Base-by-base conservation (phyloP, 2,888 invertebrate species). In the Lepidocyrtoides sp. region DNA sequence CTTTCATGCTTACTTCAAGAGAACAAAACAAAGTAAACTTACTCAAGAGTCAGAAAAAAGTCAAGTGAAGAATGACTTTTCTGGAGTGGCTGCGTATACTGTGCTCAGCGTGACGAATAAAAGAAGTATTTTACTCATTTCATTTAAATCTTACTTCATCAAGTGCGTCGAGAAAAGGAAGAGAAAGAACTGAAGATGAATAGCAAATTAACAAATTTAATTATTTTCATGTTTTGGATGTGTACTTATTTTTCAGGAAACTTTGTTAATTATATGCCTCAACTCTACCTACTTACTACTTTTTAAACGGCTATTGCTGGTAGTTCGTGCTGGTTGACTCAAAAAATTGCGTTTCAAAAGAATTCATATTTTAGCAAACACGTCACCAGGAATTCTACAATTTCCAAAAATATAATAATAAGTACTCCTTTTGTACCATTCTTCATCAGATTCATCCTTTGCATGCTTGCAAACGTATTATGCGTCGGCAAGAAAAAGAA, bases 161-260 rank as follows among this genome's bases (percentile, higher is more conserved):
- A 69, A 32, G 36, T 29, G n/a, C 20, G 36, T 17, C 7, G 3
- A 26, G 51, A 14, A 79, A 57, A 54, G 29, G 54, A 79, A 4
- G n/a, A 79, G 54, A 29, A 69, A 79, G 32, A 26, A 29, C 26
- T 8, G 60, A 10, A 63, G 32, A 79, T 54, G 79, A 79, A 79
- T 79, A 85, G 69, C 87, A 88, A 88, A 88, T 88, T 88, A 88
- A 88, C 87, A 79, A 88, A 88, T 69, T 88, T 66, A 88, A 88
- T 88, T 88, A 88, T 66, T 81, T 69, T 88, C 81, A 51, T 60
- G 66, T 36, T 63, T 81, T 88, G 32, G 32, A 79, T 81, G 66
- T 20, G n/a, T n/a, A n/a, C n/a, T n/a, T n/a, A 69, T 32, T 88
- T 79, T 20, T 12, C 26, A 10, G 14, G 48, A 75, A 75, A 75